phyloP scores from a whole-genome alignment of 1,140 invertebrate species.

The Diprion similis region DNA sequence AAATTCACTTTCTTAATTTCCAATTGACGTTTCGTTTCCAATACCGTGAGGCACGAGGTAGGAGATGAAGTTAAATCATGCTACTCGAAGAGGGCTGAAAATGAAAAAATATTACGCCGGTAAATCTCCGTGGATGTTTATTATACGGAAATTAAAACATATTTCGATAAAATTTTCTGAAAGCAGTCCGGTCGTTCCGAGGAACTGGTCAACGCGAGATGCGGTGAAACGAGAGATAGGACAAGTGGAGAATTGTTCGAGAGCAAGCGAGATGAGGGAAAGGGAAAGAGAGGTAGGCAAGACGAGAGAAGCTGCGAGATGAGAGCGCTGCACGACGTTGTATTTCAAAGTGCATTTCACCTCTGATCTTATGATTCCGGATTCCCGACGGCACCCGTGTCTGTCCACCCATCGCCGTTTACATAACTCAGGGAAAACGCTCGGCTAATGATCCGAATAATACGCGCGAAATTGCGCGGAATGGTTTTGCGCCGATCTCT shows the following conservation, averaged over 20 bases:
- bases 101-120: no score
- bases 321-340: slow-evolving; percentile 10
- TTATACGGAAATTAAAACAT: no score
- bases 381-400: slow-evolving; percentile 27
- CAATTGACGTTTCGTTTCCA: no score
- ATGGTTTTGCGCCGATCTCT: slow-evolving; percentile 37
- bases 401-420: slow-evolving; percentile 29
- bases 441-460: slow-evolving; percentile 47
- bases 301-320: no score
- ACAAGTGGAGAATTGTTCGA: neutral
- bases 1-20: no score
- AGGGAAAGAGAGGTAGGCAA: neutral
- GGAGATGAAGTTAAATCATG: no score
- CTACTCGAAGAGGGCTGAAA: no score
- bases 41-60: no score
- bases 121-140: no score
- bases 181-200: no score
- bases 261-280: neutral
- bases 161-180: no score
- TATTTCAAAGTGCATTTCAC: slow-evolving; percentile 28
- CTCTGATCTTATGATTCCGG: slow-evolving; percentile 21
- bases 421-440: slow-evolving; percentile 32
- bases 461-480: slow-evolving; percentile 47
- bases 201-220: no score
- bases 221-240: neutral